Percentiles rank a stretch among this genome's conserved stretches.
Evolutionary conservation across 2,797 vertebrate species (phyloP).

Genomic region (Varecia variegata): DNA sequence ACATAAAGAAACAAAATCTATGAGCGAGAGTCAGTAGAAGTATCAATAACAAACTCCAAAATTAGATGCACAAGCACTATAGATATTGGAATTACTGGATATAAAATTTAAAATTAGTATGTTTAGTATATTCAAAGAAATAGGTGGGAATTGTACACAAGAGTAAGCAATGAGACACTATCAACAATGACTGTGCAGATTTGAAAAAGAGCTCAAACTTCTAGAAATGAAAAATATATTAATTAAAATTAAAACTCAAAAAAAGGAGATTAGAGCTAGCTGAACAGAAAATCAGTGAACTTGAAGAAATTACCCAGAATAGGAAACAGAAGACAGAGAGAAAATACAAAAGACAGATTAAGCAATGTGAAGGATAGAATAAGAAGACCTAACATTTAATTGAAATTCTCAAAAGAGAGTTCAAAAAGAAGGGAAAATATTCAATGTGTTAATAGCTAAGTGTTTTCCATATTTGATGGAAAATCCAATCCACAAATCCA

Average conservation of each 20-base stretch:
- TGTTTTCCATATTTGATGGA: not conserved
- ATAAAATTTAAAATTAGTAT: not conserved
- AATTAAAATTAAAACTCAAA: constrained; percentile 18
- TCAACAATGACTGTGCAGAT: not conserved
- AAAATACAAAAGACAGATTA: not conserved
- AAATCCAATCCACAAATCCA: not conserved
- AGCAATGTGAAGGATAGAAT: not conserved
- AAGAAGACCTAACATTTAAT: not conserved
- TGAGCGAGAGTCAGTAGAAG: not conserved
- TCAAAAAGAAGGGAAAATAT: constrained; percentile 32
- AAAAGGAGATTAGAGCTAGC: not conserved
- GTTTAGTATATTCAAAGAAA: not conserved
- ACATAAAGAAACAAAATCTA: not conserved
- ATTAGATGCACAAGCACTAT: not conserved
- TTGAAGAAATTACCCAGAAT: not conserved
- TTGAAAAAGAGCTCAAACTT: constrained; percentile 2
- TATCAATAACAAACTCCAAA: not conserved
- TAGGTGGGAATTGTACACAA: not conserved
- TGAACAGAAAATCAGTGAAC: constrained; percentile 3
- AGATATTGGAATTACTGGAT: not conserved
- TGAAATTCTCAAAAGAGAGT: constrained; percentile 6
- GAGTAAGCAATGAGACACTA: not conserved
- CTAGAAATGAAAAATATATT: not conserved
- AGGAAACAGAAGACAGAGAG: not conserved
- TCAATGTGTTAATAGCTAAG: not conserved